Evolutionary conservation across 2,797 vertebrate genomes (phyloP).

Genomic region (Monodelphis domestica): DNA sequence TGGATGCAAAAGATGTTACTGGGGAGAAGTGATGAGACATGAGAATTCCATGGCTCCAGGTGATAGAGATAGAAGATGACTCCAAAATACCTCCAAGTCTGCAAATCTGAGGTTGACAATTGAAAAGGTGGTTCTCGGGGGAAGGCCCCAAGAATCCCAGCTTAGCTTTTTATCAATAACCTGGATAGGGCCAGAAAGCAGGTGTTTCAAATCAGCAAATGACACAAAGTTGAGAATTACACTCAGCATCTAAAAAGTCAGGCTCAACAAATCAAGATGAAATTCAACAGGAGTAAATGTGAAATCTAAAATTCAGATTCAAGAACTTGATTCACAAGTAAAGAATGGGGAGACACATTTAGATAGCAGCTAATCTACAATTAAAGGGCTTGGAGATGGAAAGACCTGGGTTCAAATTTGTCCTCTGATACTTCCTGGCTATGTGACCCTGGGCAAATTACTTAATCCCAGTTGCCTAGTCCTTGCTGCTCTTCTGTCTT

Average conservation of each 20-base stretch:
- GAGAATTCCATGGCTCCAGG: background rate
- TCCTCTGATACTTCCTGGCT: too few relatives aligned
- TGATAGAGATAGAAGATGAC: background rate
- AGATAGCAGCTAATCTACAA: background rate
- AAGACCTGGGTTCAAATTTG: too few relatives aligned
- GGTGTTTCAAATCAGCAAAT: background rate
- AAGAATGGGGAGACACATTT: background rate
- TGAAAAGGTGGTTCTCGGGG: background rate
- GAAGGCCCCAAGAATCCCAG: background rate
- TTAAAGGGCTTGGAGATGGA: background rate
- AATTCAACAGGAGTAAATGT: background rate
- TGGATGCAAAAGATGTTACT: background rate
- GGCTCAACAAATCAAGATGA: background rate
- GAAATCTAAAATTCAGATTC: background rate
- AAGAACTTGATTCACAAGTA: background rate
- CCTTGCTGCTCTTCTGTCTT: too few relatives aligned
- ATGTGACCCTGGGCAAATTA: too few relatives aligned
- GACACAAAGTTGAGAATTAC: background rate
- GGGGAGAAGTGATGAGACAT: background rate
- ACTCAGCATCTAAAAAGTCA: background rate
- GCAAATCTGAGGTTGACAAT: background rate
- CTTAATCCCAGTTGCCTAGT: too few relatives aligned
- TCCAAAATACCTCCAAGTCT: background rate
- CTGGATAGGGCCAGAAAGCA: background rate
- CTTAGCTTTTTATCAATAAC: background rate